Conservation (phyloP, 2,797 vertebrate genomes). For the Helarctos malayanus region DNA sequence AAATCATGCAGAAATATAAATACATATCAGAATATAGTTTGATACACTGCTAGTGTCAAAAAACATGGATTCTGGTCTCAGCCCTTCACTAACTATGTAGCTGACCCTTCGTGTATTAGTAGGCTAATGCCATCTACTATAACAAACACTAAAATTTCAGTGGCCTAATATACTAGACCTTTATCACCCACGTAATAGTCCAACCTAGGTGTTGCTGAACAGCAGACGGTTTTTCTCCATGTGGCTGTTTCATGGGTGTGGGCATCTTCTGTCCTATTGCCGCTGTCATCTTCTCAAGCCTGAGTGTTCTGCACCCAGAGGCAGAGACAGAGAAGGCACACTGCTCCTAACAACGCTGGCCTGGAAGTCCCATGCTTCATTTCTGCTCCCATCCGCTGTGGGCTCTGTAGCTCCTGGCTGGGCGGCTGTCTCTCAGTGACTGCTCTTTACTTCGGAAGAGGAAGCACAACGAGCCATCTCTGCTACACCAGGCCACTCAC, state of each 20-base stretch:
- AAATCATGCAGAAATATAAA: conserved; percentile 32
- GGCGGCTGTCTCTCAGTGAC: not conserved
- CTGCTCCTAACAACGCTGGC: not conserved
- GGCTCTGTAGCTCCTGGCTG: not conserved
- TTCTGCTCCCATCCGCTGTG: not conserved
- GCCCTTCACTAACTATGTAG: not conserved
- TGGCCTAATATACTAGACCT: not conserved
- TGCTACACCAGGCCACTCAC: not conserved
- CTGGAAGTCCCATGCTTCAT: not conserved
- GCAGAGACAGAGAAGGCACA: not conserved
- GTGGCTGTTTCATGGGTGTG: not conserved
- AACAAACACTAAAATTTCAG: not conserved
- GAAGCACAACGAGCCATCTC: not conserved
- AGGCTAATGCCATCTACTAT: conserved; percentile 11
- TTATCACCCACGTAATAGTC: not conserved
- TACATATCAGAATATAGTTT: not conserved
- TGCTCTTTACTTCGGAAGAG: not conserved
- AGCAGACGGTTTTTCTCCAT: not conserved
- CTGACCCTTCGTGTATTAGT: not conserved
- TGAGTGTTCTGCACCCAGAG: conserved; percentile 8
- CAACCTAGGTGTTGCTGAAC: not conserved
- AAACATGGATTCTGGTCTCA: conserved; percentile 14
- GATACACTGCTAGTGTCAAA: not conserved
- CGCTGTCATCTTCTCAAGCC: not conserved
- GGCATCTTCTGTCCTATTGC: not conserved